Evolutionary conservation across 2,888 invertebrate species (phyloP).

Genomic region (Sarcophaga rosellei): DNA sequence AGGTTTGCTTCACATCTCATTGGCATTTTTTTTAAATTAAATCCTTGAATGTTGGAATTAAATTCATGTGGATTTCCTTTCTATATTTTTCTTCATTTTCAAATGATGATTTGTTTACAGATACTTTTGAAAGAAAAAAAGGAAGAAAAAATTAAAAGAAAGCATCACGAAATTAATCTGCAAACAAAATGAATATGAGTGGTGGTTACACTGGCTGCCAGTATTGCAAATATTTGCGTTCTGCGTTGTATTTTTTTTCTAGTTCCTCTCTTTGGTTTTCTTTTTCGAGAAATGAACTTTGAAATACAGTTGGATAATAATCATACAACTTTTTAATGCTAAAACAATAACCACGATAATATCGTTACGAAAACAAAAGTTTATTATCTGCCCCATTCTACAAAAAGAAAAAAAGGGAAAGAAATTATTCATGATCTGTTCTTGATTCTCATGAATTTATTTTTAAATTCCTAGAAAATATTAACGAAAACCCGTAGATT

Average conservation of each 20-base stretch:
- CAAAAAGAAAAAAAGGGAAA: too few relatives aligned
- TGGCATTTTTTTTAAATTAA: too few relatives aligned
- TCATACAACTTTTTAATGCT: conserved; percentile 33
- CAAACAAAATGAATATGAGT: neutral
- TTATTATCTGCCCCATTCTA: neutral
- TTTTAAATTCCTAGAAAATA: neutral
- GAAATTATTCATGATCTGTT: too few relatives aligned
- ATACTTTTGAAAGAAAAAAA: too few relatives aligned
- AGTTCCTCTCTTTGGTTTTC: neutral
- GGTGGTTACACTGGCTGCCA: neutral
- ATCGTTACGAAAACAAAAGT: neutral
- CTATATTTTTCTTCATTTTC: too few relatives aligned
- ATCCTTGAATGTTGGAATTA: too few relatives aligned
- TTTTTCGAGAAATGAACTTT: neutral
- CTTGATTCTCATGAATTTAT: neutral
- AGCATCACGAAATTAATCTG: neutral
- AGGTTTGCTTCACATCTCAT: too few relatives aligned
- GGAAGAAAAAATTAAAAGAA: too few relatives aligned
- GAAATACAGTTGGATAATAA: conserved; percentile 33
- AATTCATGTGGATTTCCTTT: too few relatives aligned
- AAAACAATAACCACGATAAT: conserved; percentile 24
- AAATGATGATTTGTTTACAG: too few relatives aligned
- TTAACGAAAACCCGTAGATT: neutral
- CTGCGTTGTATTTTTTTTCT: too few relatives aligned
- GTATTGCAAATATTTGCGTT: neutral